Base-by-base conservation (phyloP, 2,113 vertebrate species). In the Anguilla japonica region DNA sequence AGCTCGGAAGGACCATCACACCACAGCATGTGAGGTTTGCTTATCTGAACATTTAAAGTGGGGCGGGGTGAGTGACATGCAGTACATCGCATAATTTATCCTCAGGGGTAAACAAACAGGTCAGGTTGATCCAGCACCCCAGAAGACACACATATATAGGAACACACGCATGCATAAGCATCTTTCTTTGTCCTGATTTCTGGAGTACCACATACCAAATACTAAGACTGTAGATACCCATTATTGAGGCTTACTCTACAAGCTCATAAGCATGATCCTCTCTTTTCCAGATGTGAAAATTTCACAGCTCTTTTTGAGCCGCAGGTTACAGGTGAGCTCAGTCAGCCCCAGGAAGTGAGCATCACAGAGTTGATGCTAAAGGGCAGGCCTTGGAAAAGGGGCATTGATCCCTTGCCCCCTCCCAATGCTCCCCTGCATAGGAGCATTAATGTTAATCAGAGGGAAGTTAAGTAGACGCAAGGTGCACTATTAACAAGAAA, bases 401-500 rank as follows among this genome's bases (percentile, higher is more conserved):
- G 16, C 41, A 80, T 53, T 53, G 81, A 82, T 82, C 81, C 81
- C 41, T 53, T 53, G 0, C 20, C 81, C 46, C 81, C n/a, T 82
- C 46, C 46, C 0, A 34, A 29, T 26, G 26, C 26, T 29, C n/a
- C 43, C n/a, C 14, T 53, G n/a, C 81, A 34, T 26, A 22, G 34
- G 46, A 16, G 46, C 26, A 82, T 82, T 53, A 82, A 82, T n/a
- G 81, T 82, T 82, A 82, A 82, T 82, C 50, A 82, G 26, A 56
- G 6, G 81, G 56, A 43, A 26, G 81, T 82, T 82, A 82, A 56
- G 81, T 43, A 53, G 26, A 29, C 26, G 43, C 46, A 34, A n/a
- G 46, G 81, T n/a, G 26, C 46, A 34, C 26, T 53, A n/a, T 82
- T 82, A 56, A 82, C 81, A 82, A 56, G 81, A 82, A 29, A 82